These are phyloP conservation scores for Orius laevigatus DNA, from an alignment of 1,140 invertebrate species.

Conservation along the genomic window DNA sequence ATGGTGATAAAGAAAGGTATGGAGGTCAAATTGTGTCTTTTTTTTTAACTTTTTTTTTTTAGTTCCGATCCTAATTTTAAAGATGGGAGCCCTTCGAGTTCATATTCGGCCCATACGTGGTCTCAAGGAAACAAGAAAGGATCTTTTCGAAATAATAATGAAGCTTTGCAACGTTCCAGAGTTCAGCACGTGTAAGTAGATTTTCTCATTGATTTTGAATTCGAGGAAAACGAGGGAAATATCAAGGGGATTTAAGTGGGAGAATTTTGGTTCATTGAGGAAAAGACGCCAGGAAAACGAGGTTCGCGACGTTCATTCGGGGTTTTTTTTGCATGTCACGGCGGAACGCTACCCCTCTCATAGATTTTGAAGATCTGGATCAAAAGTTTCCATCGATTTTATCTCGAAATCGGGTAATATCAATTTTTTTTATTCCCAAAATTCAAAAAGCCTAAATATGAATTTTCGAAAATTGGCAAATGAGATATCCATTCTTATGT, in stretches of 20 bases:
- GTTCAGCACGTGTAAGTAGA: constrained; percentile 46
- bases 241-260: no score
- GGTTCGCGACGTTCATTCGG: no score
- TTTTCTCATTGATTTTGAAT: not conserved
- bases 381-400: not conserved
- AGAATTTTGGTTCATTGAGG: no score
- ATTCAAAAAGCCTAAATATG: not conserved
- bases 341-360: no score
- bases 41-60: constrained; percentile 8
- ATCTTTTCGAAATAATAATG: constrained; percentile 43
- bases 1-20: constrained; percentile 16
- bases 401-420: not conserved
- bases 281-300: no score
- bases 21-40: not conserved
- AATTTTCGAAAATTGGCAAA: not conserved
- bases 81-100: constrained; percentile 29
- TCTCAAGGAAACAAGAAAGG: constrained; percentile 39
- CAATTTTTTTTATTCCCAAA: not conserved
- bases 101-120: constrained; percentile 24
- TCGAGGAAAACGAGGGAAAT: no score
- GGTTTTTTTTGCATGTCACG: no score
- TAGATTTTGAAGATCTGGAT: not conserved
- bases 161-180: constrained; percentile 46
- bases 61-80: constrained; percentile 23
- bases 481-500: no score